These are phyloP conservation scores for Plutomurus gul DNA, from an alignment of 1,140 invertebrate species.

Conservation along the genomic window DNA sequence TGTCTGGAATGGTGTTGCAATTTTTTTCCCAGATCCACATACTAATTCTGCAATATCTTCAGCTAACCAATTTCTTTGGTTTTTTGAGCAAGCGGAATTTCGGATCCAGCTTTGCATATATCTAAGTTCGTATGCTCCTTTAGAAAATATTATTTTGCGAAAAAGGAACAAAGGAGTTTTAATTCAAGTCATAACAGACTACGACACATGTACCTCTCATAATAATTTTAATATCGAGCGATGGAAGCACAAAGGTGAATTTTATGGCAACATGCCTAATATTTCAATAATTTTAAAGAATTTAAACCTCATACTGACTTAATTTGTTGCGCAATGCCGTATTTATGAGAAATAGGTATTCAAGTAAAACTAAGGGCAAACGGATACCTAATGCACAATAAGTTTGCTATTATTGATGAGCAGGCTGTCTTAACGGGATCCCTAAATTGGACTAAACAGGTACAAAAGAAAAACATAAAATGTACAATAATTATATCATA, in stretches of 20 bases:
- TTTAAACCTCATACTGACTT: too few species aligned
- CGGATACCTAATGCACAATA: conserved; percentile 45
- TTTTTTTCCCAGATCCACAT: conserved; percentile 41
- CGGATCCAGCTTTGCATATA: conserved; percentile 42
- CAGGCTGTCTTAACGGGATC: conserved; percentile 48
- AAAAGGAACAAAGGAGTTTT: conserved; percentile 32
- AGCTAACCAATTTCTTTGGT: conserved; percentile 34
- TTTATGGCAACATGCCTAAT: neutral
- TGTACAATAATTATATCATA: neutral
- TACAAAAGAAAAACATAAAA: neutral
- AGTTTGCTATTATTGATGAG: conserved; percentile 48
- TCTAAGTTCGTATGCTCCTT: neutral
- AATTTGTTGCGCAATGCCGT: neutral
- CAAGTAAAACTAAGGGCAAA: neutral
- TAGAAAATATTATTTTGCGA: conserved; percentile 20
- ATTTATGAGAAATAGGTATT: conserved; percentile 30
- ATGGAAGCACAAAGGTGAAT: neutral
- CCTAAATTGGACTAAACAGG: conserved; percentile 49
- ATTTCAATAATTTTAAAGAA: too few species aligned
- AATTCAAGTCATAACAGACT: conserved; percentile 43
- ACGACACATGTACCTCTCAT: conserved; percentile 40
- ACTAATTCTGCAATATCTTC: neutral
- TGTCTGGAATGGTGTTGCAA: conserved; percentile 36
- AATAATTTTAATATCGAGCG: conserved; percentile 11
- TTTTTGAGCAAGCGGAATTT: conserved; percentile 30